Evolutionary conservation across 2,888 invertebrate species (phyloP).

Genomic region (Sesamia inferens): DNA sequence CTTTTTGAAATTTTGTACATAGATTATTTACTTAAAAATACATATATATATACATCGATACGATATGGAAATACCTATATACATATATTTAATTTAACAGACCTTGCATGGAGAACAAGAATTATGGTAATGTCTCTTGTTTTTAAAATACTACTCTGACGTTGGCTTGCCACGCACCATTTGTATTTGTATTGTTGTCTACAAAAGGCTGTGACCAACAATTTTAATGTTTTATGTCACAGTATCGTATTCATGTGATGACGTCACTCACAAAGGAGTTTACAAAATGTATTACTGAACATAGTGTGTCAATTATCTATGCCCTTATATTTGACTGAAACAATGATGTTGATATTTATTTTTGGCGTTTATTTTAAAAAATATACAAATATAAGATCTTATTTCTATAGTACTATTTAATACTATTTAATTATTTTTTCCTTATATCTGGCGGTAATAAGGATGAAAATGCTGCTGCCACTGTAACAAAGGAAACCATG

Average conservation of each 20-base stretch:
- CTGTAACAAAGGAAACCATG: slow-evolving; percentile 55
- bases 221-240: neutral
- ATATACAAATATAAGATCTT: slow-evolving; percentile 2
- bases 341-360: neutral
- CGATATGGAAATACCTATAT: too few relatives aligned
- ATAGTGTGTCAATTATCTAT: neutral
- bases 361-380: slow-evolving; percentile 30
- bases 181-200: neutral
- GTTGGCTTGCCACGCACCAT: neutral
- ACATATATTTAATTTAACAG: too few relatives aligned
- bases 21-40: too few relatives aligned
- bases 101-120: neutral
- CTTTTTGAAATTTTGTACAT: too few relatives aligned
- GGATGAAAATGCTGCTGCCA: slow-evolving; percentile 56
- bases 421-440: slow-evolving; percentile 34
- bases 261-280: neutral
- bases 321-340: neutral
- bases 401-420: neutral
- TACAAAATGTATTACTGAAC: neutral
- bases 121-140: slow-evolving; percentile 1
- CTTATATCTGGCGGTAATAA: slow-evolving; percentile 67
- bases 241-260: neutral
- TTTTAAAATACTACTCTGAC: neutral
- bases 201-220: neutral
- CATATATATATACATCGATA: too few relatives aligned